Conservation (phyloP, 2,797 vertebrate genomes). For the Poecilia velifera region DNA sequence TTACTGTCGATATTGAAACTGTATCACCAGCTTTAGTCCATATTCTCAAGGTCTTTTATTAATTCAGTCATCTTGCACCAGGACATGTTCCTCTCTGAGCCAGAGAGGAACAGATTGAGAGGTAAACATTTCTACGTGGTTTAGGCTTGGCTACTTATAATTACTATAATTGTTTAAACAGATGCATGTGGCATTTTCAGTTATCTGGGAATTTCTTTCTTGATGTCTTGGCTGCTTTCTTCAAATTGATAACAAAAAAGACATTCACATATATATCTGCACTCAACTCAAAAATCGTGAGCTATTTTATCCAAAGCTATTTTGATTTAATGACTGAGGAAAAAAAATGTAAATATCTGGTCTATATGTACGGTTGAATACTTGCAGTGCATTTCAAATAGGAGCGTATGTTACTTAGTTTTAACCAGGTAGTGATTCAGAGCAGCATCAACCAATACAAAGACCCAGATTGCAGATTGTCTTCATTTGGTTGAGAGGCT, state of each 20-base stretch:
- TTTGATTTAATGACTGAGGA: neutral
- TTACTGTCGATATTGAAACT: neutral
- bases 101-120: too few relatives aligned
- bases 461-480: neutral
- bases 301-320: neutral
- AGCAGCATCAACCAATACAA: neutral
- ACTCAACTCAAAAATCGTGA: neutral
- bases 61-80: too few relatives aligned
- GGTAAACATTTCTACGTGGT: too few relatives aligned
- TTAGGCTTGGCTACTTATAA: neutral
- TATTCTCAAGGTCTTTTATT: neutral
- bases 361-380: neutral
- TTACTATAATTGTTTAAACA: neutral
- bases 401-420: neutral
- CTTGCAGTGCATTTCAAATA: neutral
- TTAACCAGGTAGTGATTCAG: neutral
- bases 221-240: neutral
- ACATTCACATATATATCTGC: neutral
- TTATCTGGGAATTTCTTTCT: neutral
- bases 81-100: too few relatives aligned
- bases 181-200: neutral
- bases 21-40: neutral
- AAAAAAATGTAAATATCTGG: neutral
- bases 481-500: neutral
- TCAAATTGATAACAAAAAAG: neutral